phyloP scores from a whole-genome alignment of 2,113 vertebrate genomes.

The Arvicanthis niloticus region DNA sequence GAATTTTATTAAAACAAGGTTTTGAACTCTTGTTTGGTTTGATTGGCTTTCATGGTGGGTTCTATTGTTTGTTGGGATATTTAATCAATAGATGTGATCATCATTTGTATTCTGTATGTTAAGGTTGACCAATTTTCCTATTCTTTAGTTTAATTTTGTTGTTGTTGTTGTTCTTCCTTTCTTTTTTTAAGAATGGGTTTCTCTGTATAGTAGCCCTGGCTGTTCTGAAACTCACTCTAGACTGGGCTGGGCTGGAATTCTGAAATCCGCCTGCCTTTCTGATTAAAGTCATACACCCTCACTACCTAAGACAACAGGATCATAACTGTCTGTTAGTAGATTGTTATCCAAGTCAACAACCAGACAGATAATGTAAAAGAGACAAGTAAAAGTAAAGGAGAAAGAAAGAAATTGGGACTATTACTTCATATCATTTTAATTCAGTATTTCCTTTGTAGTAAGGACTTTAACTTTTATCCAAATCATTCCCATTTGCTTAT shows the following conservation, averaged over 20 bases:
- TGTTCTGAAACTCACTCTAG: neutral
- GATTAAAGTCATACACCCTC: neutral
- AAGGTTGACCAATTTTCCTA: neutral
- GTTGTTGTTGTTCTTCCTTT: neutral
- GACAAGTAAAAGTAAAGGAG: neutral
- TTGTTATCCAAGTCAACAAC: neutral
- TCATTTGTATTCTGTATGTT: neutral
- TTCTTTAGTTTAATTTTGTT: slow-evolving; percentile 55
- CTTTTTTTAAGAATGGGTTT: neutral
- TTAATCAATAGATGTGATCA: slow-evolving; percentile 37
- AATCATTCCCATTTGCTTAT: neutral
- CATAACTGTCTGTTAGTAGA: slow-evolving; percentile 16
- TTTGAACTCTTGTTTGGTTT: slow-evolving; percentile 32
- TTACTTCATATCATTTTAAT: neutral
- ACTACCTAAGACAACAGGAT: neutral
- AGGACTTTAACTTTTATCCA: neutral
- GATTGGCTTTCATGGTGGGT: slow-evolving; percentile 47
- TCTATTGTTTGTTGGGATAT: slow-evolving; percentile 46
- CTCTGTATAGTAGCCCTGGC: neutral
- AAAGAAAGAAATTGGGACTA: neutral
- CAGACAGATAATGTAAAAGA: neutral
- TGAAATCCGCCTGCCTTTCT: neutral
- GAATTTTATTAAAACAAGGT: slow-evolving; percentile 46
- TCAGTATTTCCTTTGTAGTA: neutral
- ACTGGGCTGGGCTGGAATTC: neutral